Conservation (phyloP, 2,797 vertebrate genomes). For the Lutjanus argentimaculatus region DNA sequence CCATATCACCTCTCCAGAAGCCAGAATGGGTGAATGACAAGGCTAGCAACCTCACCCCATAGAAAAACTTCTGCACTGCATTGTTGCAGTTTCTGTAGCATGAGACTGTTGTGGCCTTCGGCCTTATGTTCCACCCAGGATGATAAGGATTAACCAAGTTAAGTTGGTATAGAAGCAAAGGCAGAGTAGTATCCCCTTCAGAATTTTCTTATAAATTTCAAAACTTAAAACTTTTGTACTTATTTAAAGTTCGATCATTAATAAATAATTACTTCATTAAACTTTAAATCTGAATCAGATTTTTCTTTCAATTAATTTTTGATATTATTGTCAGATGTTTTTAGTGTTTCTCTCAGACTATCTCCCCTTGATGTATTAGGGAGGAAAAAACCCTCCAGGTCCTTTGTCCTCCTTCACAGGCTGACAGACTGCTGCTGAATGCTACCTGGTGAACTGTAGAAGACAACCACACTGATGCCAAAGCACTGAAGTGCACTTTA, state of each 20-base stretch:
- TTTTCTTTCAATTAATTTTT: background rate
- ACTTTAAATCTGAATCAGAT: background rate
- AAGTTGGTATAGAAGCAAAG: background rate
- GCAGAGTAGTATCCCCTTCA: background rate
- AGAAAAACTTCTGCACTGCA: too few relatives aligned
- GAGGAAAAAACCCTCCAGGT: background rate
- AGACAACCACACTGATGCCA: background rate
- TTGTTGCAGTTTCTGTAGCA: too few relatives aligned
- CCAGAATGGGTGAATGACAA: too few relatives aligned
- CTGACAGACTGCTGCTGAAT: background rate
- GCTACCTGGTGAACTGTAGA: background rate
- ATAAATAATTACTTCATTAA: background rate
- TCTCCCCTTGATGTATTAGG: background rate
- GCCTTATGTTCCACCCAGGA: too few relatives aligned
- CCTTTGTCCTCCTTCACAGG: background rate
- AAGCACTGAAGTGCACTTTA: constrained; percentile 13
- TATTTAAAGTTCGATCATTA: too few relatives aligned
- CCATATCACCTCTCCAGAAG: too few relatives aligned
- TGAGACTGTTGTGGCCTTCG: too few relatives aligned
- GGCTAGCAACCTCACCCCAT: too few relatives aligned
- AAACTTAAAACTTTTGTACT: background rate
- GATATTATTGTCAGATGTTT: too few relatives aligned
- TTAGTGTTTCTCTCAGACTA: background rate
- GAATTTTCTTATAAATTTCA: background rate
- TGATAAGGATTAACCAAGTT: too few relatives aligned